phyloP scores from a whole-genome alignment of 1,140 invertebrate genomes.

The Diachasma alloeum region DNA sequence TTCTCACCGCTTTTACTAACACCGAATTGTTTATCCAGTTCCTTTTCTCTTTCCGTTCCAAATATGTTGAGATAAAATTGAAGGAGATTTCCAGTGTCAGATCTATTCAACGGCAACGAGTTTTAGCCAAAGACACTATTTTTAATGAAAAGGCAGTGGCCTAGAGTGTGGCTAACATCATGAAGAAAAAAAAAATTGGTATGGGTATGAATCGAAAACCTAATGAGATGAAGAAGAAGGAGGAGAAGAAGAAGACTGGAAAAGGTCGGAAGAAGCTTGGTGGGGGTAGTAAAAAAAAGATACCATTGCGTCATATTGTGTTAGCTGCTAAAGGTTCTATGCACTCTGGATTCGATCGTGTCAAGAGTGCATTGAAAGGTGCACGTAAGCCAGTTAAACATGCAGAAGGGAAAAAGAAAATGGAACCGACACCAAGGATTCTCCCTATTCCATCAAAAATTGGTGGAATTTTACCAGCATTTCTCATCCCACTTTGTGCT shows the following conservation, averaged over 20 bases:
- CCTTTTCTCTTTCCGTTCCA: neutral
- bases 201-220: neutral
- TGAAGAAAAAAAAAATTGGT: neutral
- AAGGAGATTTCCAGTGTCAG: too few relatives aligned
- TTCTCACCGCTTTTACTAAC: neutral
- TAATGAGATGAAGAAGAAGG: neutral
- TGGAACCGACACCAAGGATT: constrained; percentile 15
- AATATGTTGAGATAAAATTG: neutral
- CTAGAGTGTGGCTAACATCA: neutral
- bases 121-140: neutral
- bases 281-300: neutral
- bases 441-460: constrained; percentile 30
- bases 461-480: constrained; percentile 22
- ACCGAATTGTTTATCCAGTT: neutral
- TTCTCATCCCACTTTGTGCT: constrained; percentile 24
- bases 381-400: constrained; percentile 35
- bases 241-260: neutral
- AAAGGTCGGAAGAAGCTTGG: neutral
- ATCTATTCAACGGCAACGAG: neutral
- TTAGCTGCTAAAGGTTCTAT: neutral
- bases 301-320: neutral
- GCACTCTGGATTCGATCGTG: neutral
- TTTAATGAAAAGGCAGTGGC: neutral
- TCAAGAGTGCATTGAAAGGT: constrained; percentile 25
- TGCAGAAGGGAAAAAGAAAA: constrained; percentile 11